Conservation (phyloP, 2,797 vertebrate genomes). For the Enteromius treurensis region DNA sequence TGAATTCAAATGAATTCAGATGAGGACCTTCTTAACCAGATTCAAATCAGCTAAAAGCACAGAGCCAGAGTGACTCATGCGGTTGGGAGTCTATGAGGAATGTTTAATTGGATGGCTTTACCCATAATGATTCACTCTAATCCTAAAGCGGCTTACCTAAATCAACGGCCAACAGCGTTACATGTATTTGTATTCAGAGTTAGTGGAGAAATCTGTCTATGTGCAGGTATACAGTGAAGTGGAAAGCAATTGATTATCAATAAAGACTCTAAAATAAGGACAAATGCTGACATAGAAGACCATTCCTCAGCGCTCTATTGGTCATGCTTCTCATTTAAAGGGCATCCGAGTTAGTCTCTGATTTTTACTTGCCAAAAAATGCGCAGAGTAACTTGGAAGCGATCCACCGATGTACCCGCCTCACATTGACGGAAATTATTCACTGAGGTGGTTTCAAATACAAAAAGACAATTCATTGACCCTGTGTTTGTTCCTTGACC, state of each 20-base stretch:
- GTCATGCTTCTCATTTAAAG: constrained; percentile 20
- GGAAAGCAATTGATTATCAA: constrained; percentile 67
- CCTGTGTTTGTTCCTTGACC: constrained; percentile 41
- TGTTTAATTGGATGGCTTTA: constrained; percentile 59
- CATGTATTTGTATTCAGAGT: constrained; percentile 49
- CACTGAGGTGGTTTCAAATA: constrained; percentile 15
- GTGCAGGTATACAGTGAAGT: constrained; percentile 57
- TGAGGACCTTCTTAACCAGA: constrained; percentile 19
- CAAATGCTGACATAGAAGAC: constrained; percentile 61
- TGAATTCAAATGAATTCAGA: constrained; percentile 16
- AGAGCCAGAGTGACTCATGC: constrained; percentile 41
- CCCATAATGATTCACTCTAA: constrained; percentile 56
- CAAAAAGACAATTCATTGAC: constrained; percentile 41
- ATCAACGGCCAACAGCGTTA: constrained; percentile 59
- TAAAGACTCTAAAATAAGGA: constrained; percentile 58
- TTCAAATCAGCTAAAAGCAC: constrained; percentile 64
- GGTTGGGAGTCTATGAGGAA: constrained; percentile 58
- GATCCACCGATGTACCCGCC: constrained; percentile 21
- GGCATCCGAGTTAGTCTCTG: constrained; percentile 34
- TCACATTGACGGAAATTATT: constrained; percentile 24
- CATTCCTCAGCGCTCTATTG: constrained; percentile 37
- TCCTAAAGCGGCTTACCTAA: constrained; percentile 60
- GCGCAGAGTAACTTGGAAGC: constrained; percentile 24
- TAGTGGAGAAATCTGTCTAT: constrained; percentile 49
- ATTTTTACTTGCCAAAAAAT: constrained; percentile 22